A percentile compares a stretch with the other conserved stretches of the same genome.
phyloP scores from a whole-genome alignment of 2,113 vertebrate species.

The Porphyrio hochstetteri region DNA sequence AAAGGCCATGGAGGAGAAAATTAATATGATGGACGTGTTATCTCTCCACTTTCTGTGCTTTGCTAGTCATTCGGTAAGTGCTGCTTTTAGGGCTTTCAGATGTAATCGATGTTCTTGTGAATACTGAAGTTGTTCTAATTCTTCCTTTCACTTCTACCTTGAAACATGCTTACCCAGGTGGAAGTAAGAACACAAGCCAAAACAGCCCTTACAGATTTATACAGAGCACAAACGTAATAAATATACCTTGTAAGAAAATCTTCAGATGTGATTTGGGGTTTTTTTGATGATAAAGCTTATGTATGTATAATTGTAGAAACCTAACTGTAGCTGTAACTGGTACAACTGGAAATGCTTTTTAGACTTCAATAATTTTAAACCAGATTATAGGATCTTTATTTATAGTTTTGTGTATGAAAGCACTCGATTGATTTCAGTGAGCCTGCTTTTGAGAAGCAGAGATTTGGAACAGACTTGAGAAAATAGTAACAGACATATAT shows the following conservation, averaged over 20 bases:
- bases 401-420: background rate
- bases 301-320: background rate
- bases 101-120: background rate
- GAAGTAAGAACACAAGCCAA: background rate
- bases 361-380: background rate
- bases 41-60: background rate
- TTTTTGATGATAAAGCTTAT: background rate
- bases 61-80: background rate
- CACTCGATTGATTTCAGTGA: background rate
- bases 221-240: background rate
- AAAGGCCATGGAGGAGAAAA: background rate
- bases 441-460: background rate
- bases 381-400: background rate
- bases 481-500: background rate
- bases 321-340: background rate
- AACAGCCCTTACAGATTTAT: fast-evolving
- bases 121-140: background rate
- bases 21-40: background rate
- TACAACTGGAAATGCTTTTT: background rate
- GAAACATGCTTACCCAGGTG: background rate
- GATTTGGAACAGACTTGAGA: background rate
- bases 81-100: background rate
- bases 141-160: background rate
- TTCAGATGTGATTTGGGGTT: background rate
- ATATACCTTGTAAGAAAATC: background rate